Conservation (phyloP, 1,140 invertebrate species). For the Zaprionus ghesquierei region DNA sequence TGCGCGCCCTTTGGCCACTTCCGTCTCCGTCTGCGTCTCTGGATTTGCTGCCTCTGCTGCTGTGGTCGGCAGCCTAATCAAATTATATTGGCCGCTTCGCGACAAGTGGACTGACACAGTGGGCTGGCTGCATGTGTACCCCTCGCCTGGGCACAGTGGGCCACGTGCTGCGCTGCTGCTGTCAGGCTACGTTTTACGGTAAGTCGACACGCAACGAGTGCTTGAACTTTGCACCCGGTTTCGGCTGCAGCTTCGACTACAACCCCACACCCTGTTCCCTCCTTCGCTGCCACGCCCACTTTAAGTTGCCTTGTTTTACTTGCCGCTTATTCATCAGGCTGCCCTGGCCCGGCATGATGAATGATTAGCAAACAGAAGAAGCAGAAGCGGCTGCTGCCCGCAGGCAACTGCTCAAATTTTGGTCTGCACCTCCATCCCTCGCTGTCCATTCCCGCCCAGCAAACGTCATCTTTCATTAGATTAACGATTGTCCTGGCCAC, state of each 20-base stretch:
- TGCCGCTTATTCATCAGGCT: slow-evolving; percentile 65
- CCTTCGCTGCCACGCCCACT: neutral
- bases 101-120: slow-evolving; percentile 21
- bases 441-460: slow-evolving; percentile 20
- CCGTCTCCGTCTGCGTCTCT: neutral
- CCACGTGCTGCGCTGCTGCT: neutral
- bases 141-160: neutral
- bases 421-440: slow-evolving; percentile 1
- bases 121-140: neutral
- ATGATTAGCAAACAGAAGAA: slow-evolving; percentile 53
- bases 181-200: slow-evolving; percentile 7
- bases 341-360: slow-evolving; percentile 54
- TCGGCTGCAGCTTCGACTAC: neutral
- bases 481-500: slow-evolving; percentile 64
- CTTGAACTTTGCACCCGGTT: slow-evolving; percentile 52
- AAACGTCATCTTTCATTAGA: slow-evolving; percentile 78
- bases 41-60: slow-evolving; percentile 14
- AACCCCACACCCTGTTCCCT: neutral
- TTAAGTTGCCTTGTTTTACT: slow-evolving; percentile 39
- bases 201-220: slow-evolving; percentile 46
- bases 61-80: slow-evolving; percentile 50
- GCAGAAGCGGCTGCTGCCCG: neutral
- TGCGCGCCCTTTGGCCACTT: slow-evolving; percentile 28
- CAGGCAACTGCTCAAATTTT: slow-evolving; percentile 49
- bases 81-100: slow-evolving; percentile 64